These are phyloP conservation scores for Idaea biselata DNA, from an alignment of 2,888 invertebrate species.

Conservation along the genomic window DNA sequence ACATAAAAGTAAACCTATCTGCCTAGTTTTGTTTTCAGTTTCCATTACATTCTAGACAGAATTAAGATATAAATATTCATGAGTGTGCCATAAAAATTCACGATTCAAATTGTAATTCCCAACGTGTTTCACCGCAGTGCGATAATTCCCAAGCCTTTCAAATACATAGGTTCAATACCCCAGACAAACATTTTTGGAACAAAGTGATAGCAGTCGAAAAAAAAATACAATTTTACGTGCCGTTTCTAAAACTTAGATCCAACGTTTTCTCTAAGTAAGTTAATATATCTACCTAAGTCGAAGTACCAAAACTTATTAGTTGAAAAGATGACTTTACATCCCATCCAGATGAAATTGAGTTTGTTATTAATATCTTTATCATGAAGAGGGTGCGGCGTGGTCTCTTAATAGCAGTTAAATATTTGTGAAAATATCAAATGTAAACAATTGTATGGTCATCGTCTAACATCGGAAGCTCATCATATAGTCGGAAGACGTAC, in stretches of 20 bases:
- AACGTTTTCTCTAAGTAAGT: not conserved
- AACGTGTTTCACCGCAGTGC: slow-evolving; percentile 10
- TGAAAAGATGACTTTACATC: too few relatives aligned
- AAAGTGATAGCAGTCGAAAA: slow-evolving; percentile 10
- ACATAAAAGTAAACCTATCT: not conserved
- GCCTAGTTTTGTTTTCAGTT: not conserved
- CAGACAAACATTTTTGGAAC: slow-evolving; percentile 22
- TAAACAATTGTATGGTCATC: slow-evolving; percentile 38
- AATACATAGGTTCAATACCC: slow-evolving; percentile 39
- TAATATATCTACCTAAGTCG: not conserved
- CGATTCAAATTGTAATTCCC: slow-evolving; percentile 18
- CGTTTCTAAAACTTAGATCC: not conserved
- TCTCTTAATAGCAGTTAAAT: not conserved
- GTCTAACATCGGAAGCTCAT: slow-evolving; percentile 52
- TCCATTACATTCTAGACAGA: not conserved
- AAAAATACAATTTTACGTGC: not conserved
- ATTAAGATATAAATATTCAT: slow-evolving; percentile 4
- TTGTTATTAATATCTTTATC: too few relatives aligned
- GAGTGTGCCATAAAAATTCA: not conserved
- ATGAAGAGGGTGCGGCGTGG: not conserved
- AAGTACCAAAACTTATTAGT: too few relatives aligned
- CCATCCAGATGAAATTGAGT: too few relatives aligned
- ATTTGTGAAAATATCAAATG: slow-evolving; percentile 19
- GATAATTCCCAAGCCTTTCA: slow-evolving; percentile 16
- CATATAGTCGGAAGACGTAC: slow-evolving; percentile 55